Evolutionary conservation across 1,140 invertebrate species (phyloP).

Genomic region (Camponotus floridanus): DNA sequence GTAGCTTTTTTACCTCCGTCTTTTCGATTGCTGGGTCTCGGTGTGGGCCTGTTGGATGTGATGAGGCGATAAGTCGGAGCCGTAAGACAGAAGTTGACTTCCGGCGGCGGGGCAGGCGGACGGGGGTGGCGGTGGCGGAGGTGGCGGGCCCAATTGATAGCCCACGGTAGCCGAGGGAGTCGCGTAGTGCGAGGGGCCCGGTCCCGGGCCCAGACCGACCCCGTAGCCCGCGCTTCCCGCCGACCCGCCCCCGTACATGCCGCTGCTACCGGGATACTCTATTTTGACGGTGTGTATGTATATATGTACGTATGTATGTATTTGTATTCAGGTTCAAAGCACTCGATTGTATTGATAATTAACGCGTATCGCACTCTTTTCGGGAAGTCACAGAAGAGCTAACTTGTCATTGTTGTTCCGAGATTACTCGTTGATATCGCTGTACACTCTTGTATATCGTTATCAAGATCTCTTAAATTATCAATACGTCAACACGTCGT

Average conservation of each 20-base stretch:
- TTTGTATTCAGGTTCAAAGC: slow-evolving; percentile 28
- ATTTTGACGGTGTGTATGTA: slow-evolving; percentile 78
- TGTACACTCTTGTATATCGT: neutral
- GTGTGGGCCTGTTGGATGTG: slow-evolving; percentile 83
- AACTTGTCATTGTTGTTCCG: neutral
- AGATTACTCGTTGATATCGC: slow-evolving; percentile 17
- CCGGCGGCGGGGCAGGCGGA: slow-evolving; percentile 74
- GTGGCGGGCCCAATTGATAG: slow-evolving; percentile 82
- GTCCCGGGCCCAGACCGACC: slow-evolving; percentile 80
- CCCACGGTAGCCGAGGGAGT: slow-evolving; percentile 84
- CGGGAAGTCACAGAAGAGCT: neutral
- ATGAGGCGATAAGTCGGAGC: slow-evolving; percentile 81
- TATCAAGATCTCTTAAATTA: slow-evolving; percentile 29
- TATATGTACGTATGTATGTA: no score
- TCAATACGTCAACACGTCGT: neutral
- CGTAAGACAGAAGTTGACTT: slow-evolving; percentile 84
- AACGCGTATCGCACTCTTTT: slow-evolving; percentile 4
- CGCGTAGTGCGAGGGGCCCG: slow-evolving; percentile 86
- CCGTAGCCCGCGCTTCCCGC: slow-evolving; percentile 82
- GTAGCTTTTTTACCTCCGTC: slow-evolving; percentile 83
- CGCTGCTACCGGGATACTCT: slow-evolving; percentile 83
- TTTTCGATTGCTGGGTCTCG: slow-evolving; percentile 85
- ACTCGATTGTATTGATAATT: neutral
- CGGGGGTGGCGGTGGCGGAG: slow-evolving; percentile 82
- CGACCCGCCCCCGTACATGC: slow-evolving; percentile 86